These are phyloP conservation scores for Piprites chloris DNA, from an alignment of 2,113 vertebrate genomes.

Conservation along the genomic window DNA sequence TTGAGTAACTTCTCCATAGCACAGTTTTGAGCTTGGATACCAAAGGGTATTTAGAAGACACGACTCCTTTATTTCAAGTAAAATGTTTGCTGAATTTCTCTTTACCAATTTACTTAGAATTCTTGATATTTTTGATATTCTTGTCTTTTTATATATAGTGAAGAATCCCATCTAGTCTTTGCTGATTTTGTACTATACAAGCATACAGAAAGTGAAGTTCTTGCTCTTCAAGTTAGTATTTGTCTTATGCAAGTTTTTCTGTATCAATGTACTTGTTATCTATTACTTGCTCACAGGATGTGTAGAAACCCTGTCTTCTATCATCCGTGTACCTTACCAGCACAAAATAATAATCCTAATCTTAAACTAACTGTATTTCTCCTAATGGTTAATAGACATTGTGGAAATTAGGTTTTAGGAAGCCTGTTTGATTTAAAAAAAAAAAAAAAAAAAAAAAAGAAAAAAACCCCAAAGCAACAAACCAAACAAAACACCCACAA, in stretches of 20 bases:
- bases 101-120: neutral
- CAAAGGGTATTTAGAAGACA: slow-evolving; percentile 16
- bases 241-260: neutral
- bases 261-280: neutral
- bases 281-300: neutral
- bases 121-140: neutral
- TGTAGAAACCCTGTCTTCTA: neutral
- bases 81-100: neutral
- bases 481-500: neutral
- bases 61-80: neutral
- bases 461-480: neutral
- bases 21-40: neutral
- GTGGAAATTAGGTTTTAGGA: neutral
- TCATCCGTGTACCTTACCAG: neutral
- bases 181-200: neutral
- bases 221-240: neutral
- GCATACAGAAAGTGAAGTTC: neutral
- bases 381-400: neutral
- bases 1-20: neutral
- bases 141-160: neutral
- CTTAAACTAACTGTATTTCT: neutral
- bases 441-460: too few species aligned
- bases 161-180: neutral
- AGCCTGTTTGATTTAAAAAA: neutral
- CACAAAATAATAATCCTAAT: neutral